Base-by-base conservation (phyloP, 1,140 invertebrate species). In the Campoletis sonorensis region DNA sequence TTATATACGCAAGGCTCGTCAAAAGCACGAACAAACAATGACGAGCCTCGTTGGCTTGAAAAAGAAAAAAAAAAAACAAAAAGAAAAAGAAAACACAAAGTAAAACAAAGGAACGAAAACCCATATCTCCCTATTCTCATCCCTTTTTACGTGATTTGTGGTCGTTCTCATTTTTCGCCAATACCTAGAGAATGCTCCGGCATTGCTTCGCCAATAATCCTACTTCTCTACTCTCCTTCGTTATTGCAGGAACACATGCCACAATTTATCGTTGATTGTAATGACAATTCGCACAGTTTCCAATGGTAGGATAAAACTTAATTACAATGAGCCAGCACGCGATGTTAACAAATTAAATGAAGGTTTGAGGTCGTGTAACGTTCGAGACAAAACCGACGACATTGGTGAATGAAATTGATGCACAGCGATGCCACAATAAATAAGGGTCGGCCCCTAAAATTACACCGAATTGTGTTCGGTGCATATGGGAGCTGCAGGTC, bases 1-100 rank as follows among this genome's bases (percentile, higher is more conserved):
- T 77, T 77, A 61, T 77, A 64, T 61, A 40, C 73, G 30, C 21
- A 49, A 58, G 72, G 72, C 73, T 77, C 73, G 73, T 77, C 73
- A 77, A 77, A 77, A 77, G 73, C 73, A 37, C 54, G 27, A 77
- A 54, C 40, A 45, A 77, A 77, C 73, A 77, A 77, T 77, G 73
- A 77, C 27, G 73, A 54, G 73, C 7, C 7, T 21, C 73, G 73
- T 77, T 77, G 73, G 73, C 30, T 77, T 15, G 23, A 2, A 61
- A 77, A 77, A 64, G 64, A 64, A 64, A 64, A n/a, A n/a, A n/a
- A n/a, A n/a, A n/a, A n/a, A n/a, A n/a, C n/a, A n/a, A n/a, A n/a
- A n/a, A n/a, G n/a, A n/a, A n/a, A n/a, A n/a, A n/a, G n/a, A n/a
- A n/a, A n/a, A n/a, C n/a, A 64, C n/a, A 64, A 64, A 64, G n/a